Conservation (phyloP, 2,888 invertebrate genomes). For the Apodemia mormo region DNA sequence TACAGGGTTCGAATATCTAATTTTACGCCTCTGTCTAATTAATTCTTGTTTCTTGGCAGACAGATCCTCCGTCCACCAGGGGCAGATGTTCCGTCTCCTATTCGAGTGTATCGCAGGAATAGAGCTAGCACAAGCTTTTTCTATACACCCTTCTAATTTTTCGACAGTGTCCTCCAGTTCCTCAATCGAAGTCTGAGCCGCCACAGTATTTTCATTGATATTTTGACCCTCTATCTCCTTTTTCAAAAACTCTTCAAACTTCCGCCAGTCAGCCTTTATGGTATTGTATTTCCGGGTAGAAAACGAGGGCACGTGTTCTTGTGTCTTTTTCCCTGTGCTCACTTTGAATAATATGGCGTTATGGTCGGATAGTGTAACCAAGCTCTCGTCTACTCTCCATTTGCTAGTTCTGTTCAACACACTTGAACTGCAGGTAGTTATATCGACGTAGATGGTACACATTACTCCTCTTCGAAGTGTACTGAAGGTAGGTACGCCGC, state of each 20-base stretch:
- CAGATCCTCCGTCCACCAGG: not conserved
- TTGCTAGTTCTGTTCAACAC: not conserved
- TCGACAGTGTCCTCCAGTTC: too few species aligned
- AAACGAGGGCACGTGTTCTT: not conserved
- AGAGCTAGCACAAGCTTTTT: too few species aligned
- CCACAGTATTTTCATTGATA: too few species aligned
- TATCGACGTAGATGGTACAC: not conserved
- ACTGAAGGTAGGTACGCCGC: not conserved
- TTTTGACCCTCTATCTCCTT: too few species aligned
- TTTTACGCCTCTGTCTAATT: not conserved
- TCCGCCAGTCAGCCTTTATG: not conserved
- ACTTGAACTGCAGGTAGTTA: not conserved
- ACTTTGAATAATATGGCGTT: not conserved
- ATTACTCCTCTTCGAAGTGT: not conserved
- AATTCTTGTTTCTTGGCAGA: not conserved
- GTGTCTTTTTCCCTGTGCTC: not conserved
- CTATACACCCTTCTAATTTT: too few species aligned
- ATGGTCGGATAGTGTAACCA: not conserved
- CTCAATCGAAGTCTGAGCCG: too few species aligned
- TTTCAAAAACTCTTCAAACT: not conserved
- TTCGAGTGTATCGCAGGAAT: too few species aligned
- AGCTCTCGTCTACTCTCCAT: not conserved
- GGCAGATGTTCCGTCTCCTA: not conserved
- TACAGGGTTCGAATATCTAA: not conserved
- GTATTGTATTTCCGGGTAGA: not conserved